These are phyloP conservation scores for Scaptomyza cyrtandrae DNA, from an alignment of 2,888 invertebrate genomes.

Conservation along the genomic window DNA sequence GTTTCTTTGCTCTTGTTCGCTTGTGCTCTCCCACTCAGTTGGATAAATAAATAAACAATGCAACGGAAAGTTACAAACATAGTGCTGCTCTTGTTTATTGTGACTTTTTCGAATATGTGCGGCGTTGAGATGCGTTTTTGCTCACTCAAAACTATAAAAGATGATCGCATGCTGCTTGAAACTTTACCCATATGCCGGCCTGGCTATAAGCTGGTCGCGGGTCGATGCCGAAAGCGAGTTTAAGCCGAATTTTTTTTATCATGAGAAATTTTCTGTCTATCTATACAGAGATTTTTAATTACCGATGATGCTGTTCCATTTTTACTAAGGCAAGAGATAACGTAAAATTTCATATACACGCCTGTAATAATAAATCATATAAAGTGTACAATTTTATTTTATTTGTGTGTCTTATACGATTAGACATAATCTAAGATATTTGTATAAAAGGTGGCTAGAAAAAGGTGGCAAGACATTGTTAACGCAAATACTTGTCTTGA, in stretches of 20 bases:
- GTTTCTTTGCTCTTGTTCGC: background rate
- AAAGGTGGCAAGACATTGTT: no score
- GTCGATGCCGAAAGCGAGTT: constrained; percentile 61
- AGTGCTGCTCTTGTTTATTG: constrained; percentile 35
- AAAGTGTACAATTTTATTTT: no score
- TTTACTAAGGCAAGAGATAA: background rate
- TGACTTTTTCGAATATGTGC: constrained; percentile 24
- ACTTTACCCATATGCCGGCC: constrained; percentile 37
- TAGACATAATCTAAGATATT: no score
- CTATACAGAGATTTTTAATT: background rate
- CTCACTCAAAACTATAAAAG: background rate
- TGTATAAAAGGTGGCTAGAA: no score
- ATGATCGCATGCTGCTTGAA: constrained; percentile 66
- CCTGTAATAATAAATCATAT: no score
- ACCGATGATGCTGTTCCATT: background rate
- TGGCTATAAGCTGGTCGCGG: constrained; percentile 55
- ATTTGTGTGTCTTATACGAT: no score
- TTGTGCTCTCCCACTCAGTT: no score
- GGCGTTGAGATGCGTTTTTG: constrained; percentile 16
- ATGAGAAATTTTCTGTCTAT: background rate
- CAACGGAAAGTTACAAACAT: constrained; percentile 13
- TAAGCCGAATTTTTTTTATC: constrained; percentile 23
- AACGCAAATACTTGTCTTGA: no score
- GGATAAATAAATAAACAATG: constrained; percentile 49
- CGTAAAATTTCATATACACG: no score